A percentile compares a stretch with the other conserved stretches of the same genome.
Conservation (phyloP, 2,888 invertebrate genomes). For the Druceiella hillmani region DNA sequence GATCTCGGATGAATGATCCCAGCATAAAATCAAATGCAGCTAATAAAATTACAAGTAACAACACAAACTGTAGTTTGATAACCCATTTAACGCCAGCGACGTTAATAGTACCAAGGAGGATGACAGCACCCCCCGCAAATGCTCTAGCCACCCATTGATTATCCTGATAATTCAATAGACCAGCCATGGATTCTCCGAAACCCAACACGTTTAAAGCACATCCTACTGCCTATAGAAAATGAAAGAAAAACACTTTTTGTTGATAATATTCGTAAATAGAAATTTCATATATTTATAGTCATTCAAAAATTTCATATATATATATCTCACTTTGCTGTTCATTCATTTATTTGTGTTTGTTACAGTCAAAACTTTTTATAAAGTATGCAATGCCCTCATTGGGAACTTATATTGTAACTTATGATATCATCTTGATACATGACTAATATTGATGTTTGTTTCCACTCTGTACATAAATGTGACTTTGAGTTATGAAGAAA, state of each 20-base stretch:
- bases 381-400: too few relatives aligned
- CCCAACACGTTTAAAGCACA: conserved; percentile 95
- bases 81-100: conserved; percentile 98
- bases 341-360: too few relatives aligned
- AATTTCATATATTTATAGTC: conserved; percentile 3
- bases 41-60: conserved; percentile 78
- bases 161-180: conserved; percentile 66
- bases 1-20: conserved; percentile 77
- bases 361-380: too few relatives aligned
- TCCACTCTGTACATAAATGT: too few relatives aligned
- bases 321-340: too few relatives aligned
- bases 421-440: too few relatives aligned
- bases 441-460: too few relatives aligned
- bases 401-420: too few relatives aligned
- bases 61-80: conserved; percentile 86
- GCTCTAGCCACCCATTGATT: conserved; percentile 78
- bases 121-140: conserved; percentile 82
- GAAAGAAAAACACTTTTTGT: conserved; percentile 11
- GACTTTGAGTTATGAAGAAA: too few relatives aligned
- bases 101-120: conserved; percentile 85
- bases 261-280: neutral
- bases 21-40: conserved; percentile 92
- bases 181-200: conserved; percentile 94
- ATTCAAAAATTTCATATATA: too few relatives aligned
- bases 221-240: conserved; percentile 84